Conservation (phyloP, 2,888 invertebrate genomes). For the Philaethria dido region DNA sequence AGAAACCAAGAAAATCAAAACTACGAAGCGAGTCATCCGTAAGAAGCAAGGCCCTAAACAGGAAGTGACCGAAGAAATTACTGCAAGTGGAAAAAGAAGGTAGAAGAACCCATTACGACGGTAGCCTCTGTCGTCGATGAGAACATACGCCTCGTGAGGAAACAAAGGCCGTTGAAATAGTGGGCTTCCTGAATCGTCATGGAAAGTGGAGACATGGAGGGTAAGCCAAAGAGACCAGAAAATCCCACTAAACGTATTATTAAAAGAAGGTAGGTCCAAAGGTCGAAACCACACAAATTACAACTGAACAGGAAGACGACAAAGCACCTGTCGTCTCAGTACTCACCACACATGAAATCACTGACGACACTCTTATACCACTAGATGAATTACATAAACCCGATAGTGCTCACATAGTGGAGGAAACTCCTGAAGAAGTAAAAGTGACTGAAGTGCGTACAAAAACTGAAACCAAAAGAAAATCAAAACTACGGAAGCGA, state of each 20-base stretch:
- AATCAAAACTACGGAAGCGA: constrained; percentile 48
- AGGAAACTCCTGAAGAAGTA: constrained; percentile 64
- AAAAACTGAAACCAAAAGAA: constrained; percentile 31
- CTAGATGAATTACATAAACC: constrained; percentile 39
- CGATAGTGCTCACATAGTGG: constrained; percentile 44
- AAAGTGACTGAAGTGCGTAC: constrained; percentile 50
- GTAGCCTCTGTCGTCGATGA: constrained; percentile 39
- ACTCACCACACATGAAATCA: constrained; percentile 52
- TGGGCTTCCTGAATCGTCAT: constrained; percentile 47
- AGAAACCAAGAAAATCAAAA: constrained; percentile 33
- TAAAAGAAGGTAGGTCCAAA: constrained; percentile 50
- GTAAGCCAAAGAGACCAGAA: constrained; percentile 54
- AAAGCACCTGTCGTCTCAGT: constrained; percentile 42
- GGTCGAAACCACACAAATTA: constrained; percentile 51
- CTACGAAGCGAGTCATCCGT: constrained; percentile 57
- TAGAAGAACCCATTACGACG: constrained; percentile 50
- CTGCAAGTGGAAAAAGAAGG: constrained; percentile 48
- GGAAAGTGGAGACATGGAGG: constrained; percentile 6
- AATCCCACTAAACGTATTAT: constrained; percentile 43
- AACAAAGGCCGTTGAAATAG: constrained; percentile 43
- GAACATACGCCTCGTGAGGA: constrained; percentile 46
- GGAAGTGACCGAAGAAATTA: constrained; percentile 53
- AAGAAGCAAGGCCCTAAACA: constrained; percentile 48
- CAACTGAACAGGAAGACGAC: constrained; percentile 41
- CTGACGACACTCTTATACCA: constrained; percentile 21